A percentile compares a stretch with the other conserved stretches of the same genome.
Conservation (phyloP, 2,888 invertebrate genomes). For the Heteromurus nitidus region DNA sequence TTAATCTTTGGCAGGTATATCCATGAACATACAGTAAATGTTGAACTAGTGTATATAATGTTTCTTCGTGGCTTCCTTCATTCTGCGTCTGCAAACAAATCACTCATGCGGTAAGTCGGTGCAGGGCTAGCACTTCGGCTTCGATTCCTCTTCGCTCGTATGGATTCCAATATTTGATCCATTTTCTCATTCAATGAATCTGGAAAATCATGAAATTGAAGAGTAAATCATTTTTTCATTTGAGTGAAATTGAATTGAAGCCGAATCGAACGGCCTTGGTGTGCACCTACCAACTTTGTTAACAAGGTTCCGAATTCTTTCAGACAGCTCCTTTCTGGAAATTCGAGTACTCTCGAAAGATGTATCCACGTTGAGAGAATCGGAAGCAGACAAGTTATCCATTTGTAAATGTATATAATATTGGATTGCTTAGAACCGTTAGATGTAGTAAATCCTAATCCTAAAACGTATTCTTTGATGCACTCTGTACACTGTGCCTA, state of each 20-base stretch:
- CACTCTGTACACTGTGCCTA: too few species aligned
- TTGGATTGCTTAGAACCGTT: too few species aligned
- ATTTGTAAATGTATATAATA: too few species aligned
- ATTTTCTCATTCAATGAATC: slow-evolving; percentile 58
- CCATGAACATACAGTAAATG: too few species aligned
- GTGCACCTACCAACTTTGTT: slow-evolving; percentile 54
- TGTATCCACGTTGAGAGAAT: neutral
- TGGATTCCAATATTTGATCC: slow-evolving; percentile 42
- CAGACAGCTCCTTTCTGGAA: slow-evolving; percentile 47
- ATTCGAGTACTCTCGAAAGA: neutral
- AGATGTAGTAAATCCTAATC: too few species aligned
- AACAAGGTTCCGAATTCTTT: slow-evolving; percentile 28
- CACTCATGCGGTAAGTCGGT: slow-evolving; percentile 58
- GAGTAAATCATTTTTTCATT: too few species aligned
- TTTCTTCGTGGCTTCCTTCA: too few species aligned
- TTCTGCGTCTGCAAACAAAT: neutral
- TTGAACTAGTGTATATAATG: too few species aligned
- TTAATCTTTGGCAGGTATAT: too few species aligned
- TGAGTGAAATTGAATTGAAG: too few species aligned
- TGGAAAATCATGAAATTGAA: slow-evolving; percentile 10
- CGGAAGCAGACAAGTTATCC: neutral
- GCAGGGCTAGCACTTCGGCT: slow-evolving; percentile 44
- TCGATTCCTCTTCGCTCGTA: slow-evolving; percentile 17
- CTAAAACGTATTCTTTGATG: too few species aligned
- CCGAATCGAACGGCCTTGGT: too few species aligned